These are phyloP conservation scores for Sebastes trivittatus DNA, from an alignment of 2,797 vertebrate genomes.

Conservation along the genomic window DNA sequence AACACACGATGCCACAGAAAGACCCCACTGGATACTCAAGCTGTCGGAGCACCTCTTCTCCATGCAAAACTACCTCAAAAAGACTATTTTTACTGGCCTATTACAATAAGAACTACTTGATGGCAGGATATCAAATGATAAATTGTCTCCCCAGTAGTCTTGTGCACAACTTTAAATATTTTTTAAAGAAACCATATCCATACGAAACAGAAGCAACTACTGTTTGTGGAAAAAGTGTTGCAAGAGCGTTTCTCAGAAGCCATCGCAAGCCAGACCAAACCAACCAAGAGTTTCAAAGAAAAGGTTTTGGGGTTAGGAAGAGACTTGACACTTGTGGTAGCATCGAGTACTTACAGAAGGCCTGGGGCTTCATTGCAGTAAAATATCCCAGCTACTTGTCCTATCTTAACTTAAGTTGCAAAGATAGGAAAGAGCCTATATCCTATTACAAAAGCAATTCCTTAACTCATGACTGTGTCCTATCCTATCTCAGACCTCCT, in stretches of 20 bases:
- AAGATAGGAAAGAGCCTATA: too few relatives aligned
- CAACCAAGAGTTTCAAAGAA: not conserved
- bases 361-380: too few relatives aligned
- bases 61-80: not conserved
- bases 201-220: not conserved
- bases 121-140: constrained; percentile 12
- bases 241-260: not conserved
- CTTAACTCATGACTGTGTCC: not conserved
- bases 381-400: too few relatives aligned
- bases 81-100: not conserved
- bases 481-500: not conserved
- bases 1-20: not conserved
- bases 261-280: not conserved
- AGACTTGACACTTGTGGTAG: not conserved
- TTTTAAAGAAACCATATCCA: not conserved
- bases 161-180: not conserved
- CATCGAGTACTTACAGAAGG: not conserved
- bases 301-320: not conserved
- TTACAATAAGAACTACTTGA: not conserved
- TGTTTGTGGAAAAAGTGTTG: not conserved
- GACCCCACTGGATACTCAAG: not conserved
- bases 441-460: too few relatives aligned
- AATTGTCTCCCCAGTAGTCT: not conserved
- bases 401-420: too few relatives aligned
- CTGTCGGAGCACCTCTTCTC: not conserved